Conservation (phyloP, 2,113 vertebrate species). For the Colistium nudipinnis region DNA sequence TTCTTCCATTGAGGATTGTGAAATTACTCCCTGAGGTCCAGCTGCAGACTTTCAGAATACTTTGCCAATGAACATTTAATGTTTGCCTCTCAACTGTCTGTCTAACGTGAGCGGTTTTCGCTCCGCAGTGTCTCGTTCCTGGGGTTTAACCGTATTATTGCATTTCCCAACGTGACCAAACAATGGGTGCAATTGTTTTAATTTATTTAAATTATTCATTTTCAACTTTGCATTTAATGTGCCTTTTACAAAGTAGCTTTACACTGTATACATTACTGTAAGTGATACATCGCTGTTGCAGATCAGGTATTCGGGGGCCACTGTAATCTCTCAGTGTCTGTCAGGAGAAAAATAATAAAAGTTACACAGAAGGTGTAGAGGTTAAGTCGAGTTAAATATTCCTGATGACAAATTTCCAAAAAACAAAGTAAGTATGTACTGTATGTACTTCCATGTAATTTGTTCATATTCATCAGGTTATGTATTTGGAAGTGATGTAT, state of each 20-base stretch:
- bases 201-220: constrained; percentile 68
- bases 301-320: neutral
- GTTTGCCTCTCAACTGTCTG: constrained; percentile 24
- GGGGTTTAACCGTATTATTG: constrained; percentile 16
- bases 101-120: constrained; percentile 12
- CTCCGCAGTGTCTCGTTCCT: constrained; percentile 19
- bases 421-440: neutral
- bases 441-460: neutral
- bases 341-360: neutral
- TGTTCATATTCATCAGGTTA: too few species aligned
- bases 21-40: constrained; percentile 5
- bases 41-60: constrained; percentile 4
- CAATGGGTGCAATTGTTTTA: constrained; percentile 21
- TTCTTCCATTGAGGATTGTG: constrained; percentile 36
- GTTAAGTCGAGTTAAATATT: neutral
- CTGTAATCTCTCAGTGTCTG: neutral
- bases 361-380: too few species aligned
- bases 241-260: constrained; percentile 39
- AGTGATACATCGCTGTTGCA: neutral
- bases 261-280: constrained; percentile 29
- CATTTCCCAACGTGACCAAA: constrained; percentile 46
- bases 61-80: constrained; percentile 47
- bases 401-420: neutral
- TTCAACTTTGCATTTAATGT: constrained; percentile 29
- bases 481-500: too few species aligned